Evolutionary conservation across 2,797 vertebrate species (phyloP).

Genomic region (Diglossa cyanea): DNA sequence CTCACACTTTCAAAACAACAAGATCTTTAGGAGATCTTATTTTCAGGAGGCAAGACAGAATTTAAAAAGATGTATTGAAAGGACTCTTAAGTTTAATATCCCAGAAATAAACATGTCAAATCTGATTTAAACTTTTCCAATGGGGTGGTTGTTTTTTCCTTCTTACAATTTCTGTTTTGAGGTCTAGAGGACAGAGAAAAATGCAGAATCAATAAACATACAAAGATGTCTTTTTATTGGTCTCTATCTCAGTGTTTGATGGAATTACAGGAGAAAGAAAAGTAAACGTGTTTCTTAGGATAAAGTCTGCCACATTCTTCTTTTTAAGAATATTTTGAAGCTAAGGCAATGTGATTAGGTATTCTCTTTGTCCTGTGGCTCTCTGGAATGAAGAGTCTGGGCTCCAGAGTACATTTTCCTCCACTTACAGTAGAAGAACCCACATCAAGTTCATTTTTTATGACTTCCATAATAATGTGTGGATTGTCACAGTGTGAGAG

Average conservation of each 20-base stretch:
- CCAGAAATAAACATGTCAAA: background rate
- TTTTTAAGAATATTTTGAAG: conserved; percentile 7
- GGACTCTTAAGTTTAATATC: background rate
- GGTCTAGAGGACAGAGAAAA: background rate
- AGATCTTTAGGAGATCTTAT: background rate
- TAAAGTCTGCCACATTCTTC: background rate
- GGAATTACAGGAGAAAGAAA: background rate
- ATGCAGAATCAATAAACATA: background rate
- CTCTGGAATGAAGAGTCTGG: background rate
- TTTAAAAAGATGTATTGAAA: background rate
- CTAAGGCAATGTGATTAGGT: background rate
- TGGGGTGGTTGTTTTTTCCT: background rate
- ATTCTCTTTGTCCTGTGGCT: background rate
- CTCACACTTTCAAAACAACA: background rate
- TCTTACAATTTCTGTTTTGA: background rate
- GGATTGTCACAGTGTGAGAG: conserved; percentile 9
- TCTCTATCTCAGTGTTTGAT: background rate
- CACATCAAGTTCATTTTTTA: conserved; percentile 5
- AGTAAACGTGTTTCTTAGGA: background rate
- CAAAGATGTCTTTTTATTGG: background rate
- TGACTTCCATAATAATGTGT: background rate
- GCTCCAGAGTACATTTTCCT: background rate
- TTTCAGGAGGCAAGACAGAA: background rate
- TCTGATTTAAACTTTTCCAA: background rate
- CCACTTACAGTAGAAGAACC: background rate